Base-by-base conservation (phyloP, 2,888 invertebrate species). In the Metallyticus violacea region DNA sequence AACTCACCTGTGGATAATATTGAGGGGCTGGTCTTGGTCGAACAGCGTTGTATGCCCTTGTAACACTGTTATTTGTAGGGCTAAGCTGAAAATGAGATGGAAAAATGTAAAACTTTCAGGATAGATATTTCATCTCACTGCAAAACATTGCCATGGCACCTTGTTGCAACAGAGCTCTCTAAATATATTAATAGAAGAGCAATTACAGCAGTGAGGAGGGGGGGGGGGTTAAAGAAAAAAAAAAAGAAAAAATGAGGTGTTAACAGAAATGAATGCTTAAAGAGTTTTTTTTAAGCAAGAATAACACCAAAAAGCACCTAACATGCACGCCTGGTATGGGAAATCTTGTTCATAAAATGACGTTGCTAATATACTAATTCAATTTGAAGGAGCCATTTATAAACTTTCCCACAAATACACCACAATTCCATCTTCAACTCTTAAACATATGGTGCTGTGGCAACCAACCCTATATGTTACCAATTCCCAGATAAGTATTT, bases 81-180 rank as follows among this genome's bases (percentile, higher is more conserved):
- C 89, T 91, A 91, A 85, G 89, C 89, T 85, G 90, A 86, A 87
- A 90, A 86, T 26, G 90, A 85, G 81, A 90, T 88, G 40, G 40
- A 62, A 62, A 62, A 62, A 62, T 62, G 40, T 62, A 62, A 89
- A 90, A 90, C 90, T 90, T 87, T 62, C 40, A 62, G 15, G 22
- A 9, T 22, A 62, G 40, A 15, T 15, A 62, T 62, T 15, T 62
- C 40, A 62, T 22, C 22, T 9, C 7, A 62, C 40, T 62, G 1
- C 40, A 4, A 62, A 15, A 62, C 40, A 62, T 15, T 62, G 40
- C 40, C 40, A 62, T 62, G 40, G 40, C 22, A 62, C 40, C 15
- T 62, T 62, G 6, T 30, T 62, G 15, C 2, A 62, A 62, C 9
- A 62, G 9, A 22, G 40, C 15, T 7, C 15, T 22, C 40, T 62